Percentiles rank a stretch among this genome's conserved stretches.
These are phyloP conservation scores for Agrochola lychnidis DNA, from an alignment of 2,888 invertebrate species.

Conservation along the genomic window DNA sequence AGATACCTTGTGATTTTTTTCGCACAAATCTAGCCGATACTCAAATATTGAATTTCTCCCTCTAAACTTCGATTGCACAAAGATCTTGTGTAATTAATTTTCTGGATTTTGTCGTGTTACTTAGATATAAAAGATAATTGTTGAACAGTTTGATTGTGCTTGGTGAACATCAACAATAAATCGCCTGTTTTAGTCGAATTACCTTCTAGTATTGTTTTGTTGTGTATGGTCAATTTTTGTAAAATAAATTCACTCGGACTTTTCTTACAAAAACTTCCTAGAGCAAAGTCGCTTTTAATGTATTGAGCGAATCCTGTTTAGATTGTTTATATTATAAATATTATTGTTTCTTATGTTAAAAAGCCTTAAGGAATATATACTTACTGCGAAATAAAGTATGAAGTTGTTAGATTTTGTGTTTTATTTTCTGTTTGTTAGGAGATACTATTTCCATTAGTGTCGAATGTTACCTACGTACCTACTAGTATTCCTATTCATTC, in stretches of 20 bases:
- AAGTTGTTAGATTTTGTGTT: constrained; percentile 60
- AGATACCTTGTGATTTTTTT: constrained; percentile 24
- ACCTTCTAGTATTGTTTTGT: constrained; percentile 54
- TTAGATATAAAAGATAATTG: constrained; percentile 52
- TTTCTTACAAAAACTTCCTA: constrained; percentile 36
- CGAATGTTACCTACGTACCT: background rate
- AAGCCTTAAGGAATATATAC: constrained; percentile 63
- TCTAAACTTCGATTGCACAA: constrained; percentile 28
- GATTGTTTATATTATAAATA: constrained; percentile 63
- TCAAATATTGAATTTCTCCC: constrained; percentile 20
- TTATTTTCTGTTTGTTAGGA: constrained; percentile 3
- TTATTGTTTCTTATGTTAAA: constrained; percentile 66
- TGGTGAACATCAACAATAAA: constrained; percentile 48
- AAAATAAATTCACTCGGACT: constrained; percentile 43
- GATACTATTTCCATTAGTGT: background rate
- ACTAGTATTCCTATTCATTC: background rate
- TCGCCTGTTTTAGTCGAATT: constrained; percentile 48
- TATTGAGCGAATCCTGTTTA: constrained; percentile 61
- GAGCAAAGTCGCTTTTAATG: constrained; percentile 44
- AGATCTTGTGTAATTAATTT: constrained; percentile 64
- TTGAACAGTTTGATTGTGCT: constrained; percentile 54
- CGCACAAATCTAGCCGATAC: constrained; percentile 51
- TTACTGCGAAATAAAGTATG: constrained; percentile 68
- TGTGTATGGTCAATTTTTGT: constrained; percentile 49
- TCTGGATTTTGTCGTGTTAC: constrained; percentile 68